phyloP scores from a whole-genome alignment of 2,888 invertebrate genomes.

The Tenthredo livida region DNA sequence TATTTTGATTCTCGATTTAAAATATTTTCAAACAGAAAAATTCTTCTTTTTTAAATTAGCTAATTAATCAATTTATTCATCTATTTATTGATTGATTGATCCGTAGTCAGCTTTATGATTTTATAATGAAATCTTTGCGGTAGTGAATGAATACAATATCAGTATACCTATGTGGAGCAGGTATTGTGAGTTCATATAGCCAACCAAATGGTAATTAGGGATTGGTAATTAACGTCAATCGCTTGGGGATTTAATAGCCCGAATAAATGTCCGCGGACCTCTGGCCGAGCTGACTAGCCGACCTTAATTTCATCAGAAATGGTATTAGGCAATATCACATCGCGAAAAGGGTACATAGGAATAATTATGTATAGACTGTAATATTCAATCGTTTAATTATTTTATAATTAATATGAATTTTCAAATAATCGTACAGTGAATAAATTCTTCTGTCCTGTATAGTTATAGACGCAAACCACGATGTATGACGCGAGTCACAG shows the following conservation, averaged over 20 bases:
- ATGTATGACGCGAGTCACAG: background rate
- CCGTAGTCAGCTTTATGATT: background rate
- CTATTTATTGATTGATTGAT: background rate
- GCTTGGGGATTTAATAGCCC: background rate
- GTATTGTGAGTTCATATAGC: background rate
- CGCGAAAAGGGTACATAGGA: background rate
- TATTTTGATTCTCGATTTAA: background rate
- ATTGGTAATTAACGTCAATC: conserved; percentile 17
- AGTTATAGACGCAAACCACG: background rate
- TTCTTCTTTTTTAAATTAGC: background rate
- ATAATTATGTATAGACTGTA: background rate
- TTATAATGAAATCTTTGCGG: background rate
- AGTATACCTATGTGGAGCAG: too few relatives aligned
- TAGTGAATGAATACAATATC: too few relatives aligned
- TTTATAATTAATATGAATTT: too few relatives aligned
- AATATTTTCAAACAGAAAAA: background rate
- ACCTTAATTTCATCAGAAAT: background rate
- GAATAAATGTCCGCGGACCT: conserved; percentile 7
- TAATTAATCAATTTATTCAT: background rate
- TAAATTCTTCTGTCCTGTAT: background rate
- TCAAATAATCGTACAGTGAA: background rate
- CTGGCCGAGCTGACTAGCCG: background rate
- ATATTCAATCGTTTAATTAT: too few relatives aligned
- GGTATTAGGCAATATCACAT: background rate
- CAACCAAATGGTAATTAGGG: background rate